phyloP scores from a whole-genome alignment of 2,797 vertebrate species.

The Dryobates pubescens region DNA sequence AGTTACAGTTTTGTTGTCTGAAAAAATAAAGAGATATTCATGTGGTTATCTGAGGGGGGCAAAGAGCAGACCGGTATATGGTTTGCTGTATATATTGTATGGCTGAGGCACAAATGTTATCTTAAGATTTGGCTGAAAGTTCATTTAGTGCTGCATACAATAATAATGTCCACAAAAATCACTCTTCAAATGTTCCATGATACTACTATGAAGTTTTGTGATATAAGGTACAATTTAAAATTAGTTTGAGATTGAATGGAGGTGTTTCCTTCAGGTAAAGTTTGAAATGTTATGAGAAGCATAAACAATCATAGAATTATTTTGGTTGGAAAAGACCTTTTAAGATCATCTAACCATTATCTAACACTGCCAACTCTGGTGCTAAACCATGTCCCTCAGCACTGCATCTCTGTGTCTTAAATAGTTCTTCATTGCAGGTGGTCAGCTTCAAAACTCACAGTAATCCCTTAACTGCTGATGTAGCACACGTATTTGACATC shows the following conservation, averaged over 20 bases:
- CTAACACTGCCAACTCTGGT: too few relatives aligned
- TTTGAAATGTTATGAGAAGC: not conserved
- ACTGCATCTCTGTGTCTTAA: too few relatives aligned
- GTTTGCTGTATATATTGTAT: not conserved
- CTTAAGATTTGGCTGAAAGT: not conserved
- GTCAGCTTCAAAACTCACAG: not conserved
- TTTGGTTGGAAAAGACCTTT: too few relatives aligned
- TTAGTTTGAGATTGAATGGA: not conserved
- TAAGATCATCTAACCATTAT: too few relatives aligned
- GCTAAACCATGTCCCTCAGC: too few relatives aligned
- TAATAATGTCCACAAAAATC: not conserved
- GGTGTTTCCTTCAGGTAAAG: not conserved
- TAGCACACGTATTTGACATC: not conserved
- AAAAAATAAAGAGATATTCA: not conserved
- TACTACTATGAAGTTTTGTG: not conserved
- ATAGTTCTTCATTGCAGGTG: not conserved
- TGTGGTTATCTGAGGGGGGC: not conserved
- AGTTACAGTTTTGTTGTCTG: not conserved
- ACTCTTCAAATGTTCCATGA: not conserved
- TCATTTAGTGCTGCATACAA: not conserved
- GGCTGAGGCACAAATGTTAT: not conserved
- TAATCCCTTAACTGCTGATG: not conserved
- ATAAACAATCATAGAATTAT: not conserved
- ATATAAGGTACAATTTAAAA: not conserved
- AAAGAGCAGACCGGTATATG: not conserved